Evolutionary conservation across 2,888 invertebrate genomes (phyloP), one percentile per base, ranked within the genome.

Genomic region (Scrobipalpa atriplicella): DNA sequence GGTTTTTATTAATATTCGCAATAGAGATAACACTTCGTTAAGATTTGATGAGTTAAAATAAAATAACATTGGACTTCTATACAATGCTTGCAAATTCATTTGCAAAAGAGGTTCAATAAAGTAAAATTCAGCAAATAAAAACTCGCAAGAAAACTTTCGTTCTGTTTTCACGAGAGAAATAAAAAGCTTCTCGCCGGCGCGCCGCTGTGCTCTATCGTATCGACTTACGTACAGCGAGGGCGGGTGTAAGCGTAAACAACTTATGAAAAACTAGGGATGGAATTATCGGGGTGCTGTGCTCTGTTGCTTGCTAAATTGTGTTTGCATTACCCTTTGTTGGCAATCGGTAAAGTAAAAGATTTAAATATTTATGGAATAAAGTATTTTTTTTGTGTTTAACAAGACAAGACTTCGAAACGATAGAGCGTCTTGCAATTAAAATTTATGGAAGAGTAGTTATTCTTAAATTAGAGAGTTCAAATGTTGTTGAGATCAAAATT

Each of bases 261-360:
- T 47, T 47, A 47, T 47, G 47, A 47, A 47, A 47, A 47, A 47
- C 47, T 47, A n/a, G n/a, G 47, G 47, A 47, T 47, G 5, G n/a
- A 47, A 47, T n/a, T 47, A 47, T 16, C 5, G 47, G 47, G 47
- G n/a, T 47, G 5, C 16, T 47, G 5, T n/a, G n/a, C 29, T 16
- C n/a, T 7, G n/a, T 47, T 16, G 16, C 47, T n/a, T 47, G 16
- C 47, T 6, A 47, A 47, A 47, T 47, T 47, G 47, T 47, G 16
- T 47, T 47, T 47, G 16, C 16, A 47, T 47, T 47, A 47, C 47
- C 29, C 29, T 29, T 5, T 29, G 29, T 29, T 29, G 29, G 29
- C 5, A 29, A 29, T 29, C 5, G 29, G 29, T 29, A 29, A 29
- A 29, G n/a, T n/a, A n/a, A 29, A 29, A 29, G 29, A 29, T 29